These are phyloP conservation scores for Dryoscopus gambensis DNA, from an alignment of 2,113 vertebrate genomes.

Conservation along the genomic window DNA sequence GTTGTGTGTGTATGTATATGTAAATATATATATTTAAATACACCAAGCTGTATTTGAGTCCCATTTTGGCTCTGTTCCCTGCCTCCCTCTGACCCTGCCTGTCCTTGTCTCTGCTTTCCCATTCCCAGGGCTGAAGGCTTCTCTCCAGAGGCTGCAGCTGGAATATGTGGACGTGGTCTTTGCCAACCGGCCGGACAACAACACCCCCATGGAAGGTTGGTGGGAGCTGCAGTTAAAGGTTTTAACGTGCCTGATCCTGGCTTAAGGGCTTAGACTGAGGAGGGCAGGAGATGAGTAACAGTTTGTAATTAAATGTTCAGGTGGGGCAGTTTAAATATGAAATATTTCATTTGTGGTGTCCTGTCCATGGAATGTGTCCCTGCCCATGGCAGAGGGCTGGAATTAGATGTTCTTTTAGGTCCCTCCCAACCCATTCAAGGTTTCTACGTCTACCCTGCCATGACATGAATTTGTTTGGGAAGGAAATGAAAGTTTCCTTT, in stretches of 20 bases:
- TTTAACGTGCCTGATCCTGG: neutral
- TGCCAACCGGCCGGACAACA: conserved; percentile 93
- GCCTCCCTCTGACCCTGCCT: neutral
- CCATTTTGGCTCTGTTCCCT: neutral
- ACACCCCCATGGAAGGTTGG: conserved; percentile 99
- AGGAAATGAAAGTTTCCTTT: neutral
- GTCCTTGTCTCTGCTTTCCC: neutral
- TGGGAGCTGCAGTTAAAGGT: neutral
- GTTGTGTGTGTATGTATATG: neutral
- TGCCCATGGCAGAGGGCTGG: neutral
- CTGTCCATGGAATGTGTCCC: neutral
- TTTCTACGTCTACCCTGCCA: neutral
- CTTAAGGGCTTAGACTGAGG: neutral
- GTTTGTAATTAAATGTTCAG: neutral
- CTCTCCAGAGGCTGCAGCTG: conserved; percentile 93
- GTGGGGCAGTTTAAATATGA: neutral
- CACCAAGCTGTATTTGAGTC: rapidly evolving
- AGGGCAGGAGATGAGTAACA: neutral
- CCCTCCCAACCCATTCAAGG: neutral
- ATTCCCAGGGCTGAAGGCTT: conserved; percentile 87
- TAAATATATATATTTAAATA: rapidly evolving
- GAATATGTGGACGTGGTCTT: conserved; percentile 98
- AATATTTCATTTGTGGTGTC: neutral
- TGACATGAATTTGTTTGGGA: neutral
- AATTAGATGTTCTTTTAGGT: neutral